phyloP scores from a whole-genome alignment of 2,888 invertebrate species.

The Volucella inflata region DNA sequence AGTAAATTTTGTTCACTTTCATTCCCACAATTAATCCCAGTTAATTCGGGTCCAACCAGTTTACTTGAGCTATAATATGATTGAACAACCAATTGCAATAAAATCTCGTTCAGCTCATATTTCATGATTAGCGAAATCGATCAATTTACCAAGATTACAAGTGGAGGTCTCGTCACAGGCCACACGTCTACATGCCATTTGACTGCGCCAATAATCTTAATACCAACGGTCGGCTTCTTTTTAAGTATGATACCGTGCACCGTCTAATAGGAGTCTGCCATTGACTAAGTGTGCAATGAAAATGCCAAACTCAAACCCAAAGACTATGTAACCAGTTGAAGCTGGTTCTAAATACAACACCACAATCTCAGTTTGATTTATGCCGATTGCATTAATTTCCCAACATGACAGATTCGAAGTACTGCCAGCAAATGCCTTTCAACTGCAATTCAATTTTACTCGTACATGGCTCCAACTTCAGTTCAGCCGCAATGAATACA shows the following conservation, averaged over 20 bases:
- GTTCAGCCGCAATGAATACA: constrained; percentile 48
- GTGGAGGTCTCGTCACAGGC: background rate
- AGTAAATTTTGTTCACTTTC: no score
- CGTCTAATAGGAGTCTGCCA: constrained; percentile 19
- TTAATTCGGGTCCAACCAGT: no score
- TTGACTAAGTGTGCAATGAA: constrained; percentile 51
- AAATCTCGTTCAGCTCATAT: constrained; percentile 61
- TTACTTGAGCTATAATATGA: no score
- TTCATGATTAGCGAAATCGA: constrained; percentile 60
- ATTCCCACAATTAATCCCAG: no score
- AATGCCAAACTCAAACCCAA: constrained; percentile 45
- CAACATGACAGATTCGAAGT: constrained; percentile 70
- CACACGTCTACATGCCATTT: constrained; percentile 9
- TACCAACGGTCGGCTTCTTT: constrained; percentile 43
- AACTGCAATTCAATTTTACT: background rate
- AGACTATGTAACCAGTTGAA: background rate
- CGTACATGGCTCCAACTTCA: no score
- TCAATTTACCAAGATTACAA: constrained; percentile 51
- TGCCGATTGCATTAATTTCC: constrained; percentile 71
- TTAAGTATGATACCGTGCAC: constrained; percentile 51
- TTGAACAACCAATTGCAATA: constrained; percentile 52
- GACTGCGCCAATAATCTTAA: constrained; percentile 15
- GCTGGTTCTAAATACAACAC: constrained; percentile 14
- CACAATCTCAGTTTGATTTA: constrained; percentile 60
- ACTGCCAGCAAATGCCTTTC: constrained; percentile 40